Evolutionary conservation across 1,140 invertebrate genomes (phyloP).

Genomic region (Nylanderia fulva): DNA sequence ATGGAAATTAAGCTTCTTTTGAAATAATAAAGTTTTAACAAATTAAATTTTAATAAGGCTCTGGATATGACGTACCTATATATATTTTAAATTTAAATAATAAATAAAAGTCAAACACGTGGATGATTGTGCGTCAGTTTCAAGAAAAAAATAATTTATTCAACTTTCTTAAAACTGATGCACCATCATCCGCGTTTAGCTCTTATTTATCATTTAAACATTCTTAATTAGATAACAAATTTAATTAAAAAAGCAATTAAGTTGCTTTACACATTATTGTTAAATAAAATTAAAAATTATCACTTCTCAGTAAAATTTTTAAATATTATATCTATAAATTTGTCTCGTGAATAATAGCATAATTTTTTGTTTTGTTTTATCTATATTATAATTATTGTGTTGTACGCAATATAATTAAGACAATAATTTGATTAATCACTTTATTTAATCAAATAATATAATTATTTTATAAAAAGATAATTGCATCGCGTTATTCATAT

Average conservation of each 20-base stretch:
- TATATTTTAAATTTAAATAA: too few relatives aligned
- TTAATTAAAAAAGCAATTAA: background rate
- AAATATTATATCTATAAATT: background rate
- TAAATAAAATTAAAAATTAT: background rate
- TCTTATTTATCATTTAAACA: too few relatives aligned
- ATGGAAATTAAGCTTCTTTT: background rate
- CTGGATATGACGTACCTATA: too few relatives aligned
- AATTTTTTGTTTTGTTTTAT: constrained; percentile 5
- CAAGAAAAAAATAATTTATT: too few relatives aligned
- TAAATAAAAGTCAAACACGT: too few relatives aligned
- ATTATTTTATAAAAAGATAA: background rate
- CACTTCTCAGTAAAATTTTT: background rate
- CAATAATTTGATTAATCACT: background rate
- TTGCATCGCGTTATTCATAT: too few relatives aligned
- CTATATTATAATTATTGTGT: background rate
- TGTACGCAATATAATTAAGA: constrained; percentile 3
- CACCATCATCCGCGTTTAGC: too few relatives aligned
- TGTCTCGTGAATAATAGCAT: background rate
- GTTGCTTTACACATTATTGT: background rate
- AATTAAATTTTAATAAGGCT: too few relatives aligned
- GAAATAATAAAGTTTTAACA: too few relatives aligned
- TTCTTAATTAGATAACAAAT: background rate
- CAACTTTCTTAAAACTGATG: too few relatives aligned
- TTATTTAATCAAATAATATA: background rate
- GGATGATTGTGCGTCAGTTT: too few relatives aligned